phyloP scores from a whole-genome alignment of 37 sponge, comb jelly and placozoan species.

The Halisarca cf. caerulea region DNA sequence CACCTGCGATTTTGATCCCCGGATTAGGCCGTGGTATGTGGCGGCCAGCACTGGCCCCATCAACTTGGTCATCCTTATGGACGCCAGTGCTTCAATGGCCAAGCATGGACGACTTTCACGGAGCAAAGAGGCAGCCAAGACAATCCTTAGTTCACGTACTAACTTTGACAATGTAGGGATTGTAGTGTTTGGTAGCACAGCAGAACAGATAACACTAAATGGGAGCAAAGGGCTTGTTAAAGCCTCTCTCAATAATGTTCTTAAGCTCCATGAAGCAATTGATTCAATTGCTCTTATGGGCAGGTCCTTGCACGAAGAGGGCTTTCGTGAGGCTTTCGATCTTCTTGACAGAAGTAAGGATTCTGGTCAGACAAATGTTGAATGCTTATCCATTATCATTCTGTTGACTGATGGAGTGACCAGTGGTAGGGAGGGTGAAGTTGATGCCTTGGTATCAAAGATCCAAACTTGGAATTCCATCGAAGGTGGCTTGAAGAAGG shows the following conservation, averaged over 20 bases:
- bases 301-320: not conserved
- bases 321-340: not conserved
- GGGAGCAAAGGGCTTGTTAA: not conserved
- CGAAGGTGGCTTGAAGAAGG: not conserved
- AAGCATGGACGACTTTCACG: not conserved
- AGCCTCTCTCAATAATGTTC: not conserved
- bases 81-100: not conserved
- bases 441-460: not conserved
- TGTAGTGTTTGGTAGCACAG: not conserved
- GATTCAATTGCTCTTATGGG: not conserved
- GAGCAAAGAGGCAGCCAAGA: not conserved
- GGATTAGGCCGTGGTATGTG: not conserved
- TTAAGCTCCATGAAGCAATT: not conserved
- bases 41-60: not conserved
- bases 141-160: not conserved
- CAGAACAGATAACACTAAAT: not conserved
- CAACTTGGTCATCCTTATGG: not conserved
- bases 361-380: not conserved
- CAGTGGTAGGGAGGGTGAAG: not conserved
- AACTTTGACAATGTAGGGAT: not conserved
- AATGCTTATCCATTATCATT: not conserved
- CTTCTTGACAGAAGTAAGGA: not conserved
- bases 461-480: not conserved
- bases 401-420: not conserved
- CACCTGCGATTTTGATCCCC: not conserved